Evolutionary conservation across 2,888 invertebrate genomes (phyloP).

Genomic region (Ophion ellenae): DNA sequence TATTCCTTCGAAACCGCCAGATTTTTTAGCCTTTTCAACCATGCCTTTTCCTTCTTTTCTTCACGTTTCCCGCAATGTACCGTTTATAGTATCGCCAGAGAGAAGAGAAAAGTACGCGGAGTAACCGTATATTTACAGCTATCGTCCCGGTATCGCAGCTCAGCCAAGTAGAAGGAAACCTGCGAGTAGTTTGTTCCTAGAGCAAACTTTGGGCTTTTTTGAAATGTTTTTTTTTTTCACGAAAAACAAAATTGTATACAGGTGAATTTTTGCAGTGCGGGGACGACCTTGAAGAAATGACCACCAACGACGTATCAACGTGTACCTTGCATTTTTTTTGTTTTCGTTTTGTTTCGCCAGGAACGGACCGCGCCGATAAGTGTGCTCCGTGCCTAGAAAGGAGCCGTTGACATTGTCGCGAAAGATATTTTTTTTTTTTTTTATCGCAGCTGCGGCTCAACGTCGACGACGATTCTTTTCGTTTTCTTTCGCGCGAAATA

Average conservation of each 20-base stretch:
- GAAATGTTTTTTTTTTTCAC: slow-evolving; percentile 24
- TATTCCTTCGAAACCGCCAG: slow-evolving; percentile 40
- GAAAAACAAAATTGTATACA: neutral
- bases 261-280: slow-evolving; percentile 6
- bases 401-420: neutral
- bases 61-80: slow-evolving; percentile 7
- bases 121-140: slow-evolving; percentile 35
- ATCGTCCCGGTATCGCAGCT: slow-evolving; percentile 37
- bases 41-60: neutral
- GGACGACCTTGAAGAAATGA: neutral
- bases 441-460: neutral
- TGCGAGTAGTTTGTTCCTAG: slow-evolving; percentile 11
- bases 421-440: slow-evolving; percentile 6
- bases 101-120: no score
- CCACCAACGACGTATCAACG: neutral
- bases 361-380: neutral
- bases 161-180: slow-evolving; percentile 16
- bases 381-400: no score
- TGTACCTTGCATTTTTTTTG: neutral
- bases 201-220: neutral
- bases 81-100: no score
- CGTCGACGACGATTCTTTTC: no score
- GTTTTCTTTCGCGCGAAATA: no score
- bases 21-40: neutral
- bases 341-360: neutral